Percentiles rank a stretch among this genome's conserved stretches.
Conservation (phyloP, 2,113 vertebrate genomes). For the Coreoperca whiteheadi region DNA sequence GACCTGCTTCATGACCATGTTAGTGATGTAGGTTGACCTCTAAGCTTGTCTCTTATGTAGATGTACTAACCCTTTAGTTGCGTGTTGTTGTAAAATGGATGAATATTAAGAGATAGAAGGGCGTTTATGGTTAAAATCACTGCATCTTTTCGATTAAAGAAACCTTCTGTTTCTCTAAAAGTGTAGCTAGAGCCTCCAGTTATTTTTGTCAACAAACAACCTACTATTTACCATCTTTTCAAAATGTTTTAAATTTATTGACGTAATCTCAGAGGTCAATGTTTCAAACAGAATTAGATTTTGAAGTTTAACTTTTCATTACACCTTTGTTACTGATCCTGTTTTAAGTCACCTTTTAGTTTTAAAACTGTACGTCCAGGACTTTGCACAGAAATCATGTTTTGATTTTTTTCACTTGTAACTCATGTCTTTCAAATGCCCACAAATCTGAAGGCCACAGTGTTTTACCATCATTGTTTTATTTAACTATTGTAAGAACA, state of each 20-base stretch:
- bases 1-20: not conserved
- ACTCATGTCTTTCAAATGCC: slow-evolving; percentile 53
- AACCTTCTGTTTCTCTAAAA: not conserved
- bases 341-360: slow-evolving; percentile 23
- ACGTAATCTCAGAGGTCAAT: not conserved
- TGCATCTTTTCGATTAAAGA: slow-evolving; percentile 5
- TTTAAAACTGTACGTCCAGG: not conserved
- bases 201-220: not conserved
- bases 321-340: slow-evolving; percentile 38
- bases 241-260: not conserved
- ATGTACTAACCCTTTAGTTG: slow-evolving; percentile 29
- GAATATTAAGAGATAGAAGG: not conserved
- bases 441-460: slow-evolving; percentile 31
- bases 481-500: slow-evolving; percentile 10
- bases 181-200: not conserved
- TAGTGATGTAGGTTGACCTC: not conserved
- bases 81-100: not conserved
- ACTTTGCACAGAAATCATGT: slow-evolving; percentile 52
- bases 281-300: not conserved
- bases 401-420: slow-evolving; percentile 6
- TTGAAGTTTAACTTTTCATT: slow-evolving; percentile 3
- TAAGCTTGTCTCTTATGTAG: not conserved
- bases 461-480: slow-evolving; percentile 27
- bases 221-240: slow-evolving; percentile 7
- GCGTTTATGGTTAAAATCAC: not conserved